Evolutionary conservation across 1,140 invertebrate genomes (phyloP).

Genomic region (Pectinophora gossypiella): DNA sequence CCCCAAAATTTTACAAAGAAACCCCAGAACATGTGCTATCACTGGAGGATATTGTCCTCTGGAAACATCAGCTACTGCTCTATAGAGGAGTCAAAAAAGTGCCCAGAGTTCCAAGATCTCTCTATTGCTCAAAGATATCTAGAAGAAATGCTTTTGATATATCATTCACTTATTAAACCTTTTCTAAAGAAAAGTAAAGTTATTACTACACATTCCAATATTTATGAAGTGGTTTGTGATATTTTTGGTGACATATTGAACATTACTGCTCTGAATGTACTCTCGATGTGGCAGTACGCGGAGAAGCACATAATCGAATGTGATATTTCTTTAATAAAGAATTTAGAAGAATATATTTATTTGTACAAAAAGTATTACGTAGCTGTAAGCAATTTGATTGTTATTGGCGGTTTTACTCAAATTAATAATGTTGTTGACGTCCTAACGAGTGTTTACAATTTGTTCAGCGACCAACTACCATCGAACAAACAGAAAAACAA

Average conservation of each 20-base stretch:
- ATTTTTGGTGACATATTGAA: conserved; percentile 83
- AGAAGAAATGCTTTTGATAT: conserved; percentile 80
- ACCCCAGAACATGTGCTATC: conserved; percentile 61
- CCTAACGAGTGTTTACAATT: conserved; percentile 76
- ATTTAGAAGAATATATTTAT: conserved; percentile 83
- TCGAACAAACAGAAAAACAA: conserved; percentile 75
- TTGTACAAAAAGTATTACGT: conserved; percentile 85
- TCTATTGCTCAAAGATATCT: conserved; percentile 81
- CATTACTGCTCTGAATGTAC: conserved; percentile 80
- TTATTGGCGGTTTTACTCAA: conserved; percentile 82
- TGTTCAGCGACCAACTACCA: conserved; percentile 76
- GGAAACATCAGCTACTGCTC: conserved; percentile 65
- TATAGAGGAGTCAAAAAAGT: conserved; percentile 53
- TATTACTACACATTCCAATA: conserved; percentile 74
- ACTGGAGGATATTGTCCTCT: conserved; percentile 66
- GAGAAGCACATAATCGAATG: conserved; percentile 79
- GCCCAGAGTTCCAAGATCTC: conserved; percentile 75
- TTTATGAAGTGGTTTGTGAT: conserved; percentile 80
- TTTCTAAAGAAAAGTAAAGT: conserved; percentile 78
- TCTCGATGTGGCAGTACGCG: conserved; percentile 80
- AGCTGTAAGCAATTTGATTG: conserved; percentile 84
- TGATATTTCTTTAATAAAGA: conserved; percentile 81
- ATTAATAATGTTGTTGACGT: conserved; percentile 79
- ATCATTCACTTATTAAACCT: conserved; percentile 79
- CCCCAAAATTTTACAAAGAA: conserved; percentile 36